Percentiles rank a stretch among this genome's conserved stretches.
phyloP scores from a whole-genome alignment of 2,797 vertebrate genomes.

The Sitta carolinensis region DNA sequence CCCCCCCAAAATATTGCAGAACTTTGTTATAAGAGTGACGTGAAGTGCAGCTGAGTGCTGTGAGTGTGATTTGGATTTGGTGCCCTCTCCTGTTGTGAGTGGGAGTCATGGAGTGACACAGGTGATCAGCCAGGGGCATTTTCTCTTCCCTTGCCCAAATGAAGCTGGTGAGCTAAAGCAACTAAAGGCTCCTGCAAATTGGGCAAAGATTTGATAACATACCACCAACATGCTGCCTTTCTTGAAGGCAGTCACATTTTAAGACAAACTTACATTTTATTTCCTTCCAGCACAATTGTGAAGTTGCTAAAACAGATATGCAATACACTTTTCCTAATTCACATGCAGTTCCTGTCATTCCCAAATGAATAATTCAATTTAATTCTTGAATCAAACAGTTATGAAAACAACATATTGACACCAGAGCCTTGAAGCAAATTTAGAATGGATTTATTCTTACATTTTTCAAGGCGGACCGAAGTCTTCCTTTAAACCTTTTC shows the following conservation, averaged over 20 bases:
- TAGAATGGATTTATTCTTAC: constrained; percentile 78
- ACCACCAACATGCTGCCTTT: background rate
- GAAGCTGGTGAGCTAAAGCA: background rate
- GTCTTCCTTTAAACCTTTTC: constrained; percentile 81
- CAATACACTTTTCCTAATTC: background rate
- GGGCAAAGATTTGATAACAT: background rate
- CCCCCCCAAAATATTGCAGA: background rate
- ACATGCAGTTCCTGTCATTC: background rate
- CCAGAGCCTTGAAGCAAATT: background rate
- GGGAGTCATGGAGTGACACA: background rate
- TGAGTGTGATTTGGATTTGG: background rate
- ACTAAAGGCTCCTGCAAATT: background rate
- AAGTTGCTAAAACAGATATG: background rate
- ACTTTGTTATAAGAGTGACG: background rate
- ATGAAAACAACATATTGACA: background rate
- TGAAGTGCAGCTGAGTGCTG: background rate
- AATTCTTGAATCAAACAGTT: background rate
- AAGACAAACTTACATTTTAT: background rate
- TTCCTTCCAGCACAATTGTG: background rate
- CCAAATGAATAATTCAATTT: background rate
- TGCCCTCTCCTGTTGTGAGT: background rate
- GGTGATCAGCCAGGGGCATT: background rate
- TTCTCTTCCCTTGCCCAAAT: background rate
- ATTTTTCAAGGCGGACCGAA: constrained; percentile 83
- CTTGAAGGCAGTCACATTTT: background rate